These are phyloP conservation scores for Stomatorhinus ivindoensis DNA, from an alignment of 2,113 vertebrate genomes.

Conservation along the genomic window DNA sequence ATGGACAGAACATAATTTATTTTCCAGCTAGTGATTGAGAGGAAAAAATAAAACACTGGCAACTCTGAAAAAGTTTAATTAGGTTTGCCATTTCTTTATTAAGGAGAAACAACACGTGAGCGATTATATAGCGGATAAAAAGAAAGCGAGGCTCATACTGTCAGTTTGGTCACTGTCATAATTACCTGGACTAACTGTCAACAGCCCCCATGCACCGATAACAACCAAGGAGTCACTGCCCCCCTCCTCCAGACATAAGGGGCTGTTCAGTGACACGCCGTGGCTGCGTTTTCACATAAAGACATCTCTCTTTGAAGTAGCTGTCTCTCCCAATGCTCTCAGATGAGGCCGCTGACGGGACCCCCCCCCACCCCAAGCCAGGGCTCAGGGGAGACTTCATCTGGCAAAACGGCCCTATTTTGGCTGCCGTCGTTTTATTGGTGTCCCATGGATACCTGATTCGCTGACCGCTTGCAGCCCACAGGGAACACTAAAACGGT, in stretches of 20 bases:
- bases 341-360: not conserved
- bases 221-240: not conserved
- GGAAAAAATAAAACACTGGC: not conserved
- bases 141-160: too few relatives aligned
- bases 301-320: not conserved
- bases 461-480: conserved; percentile 15
- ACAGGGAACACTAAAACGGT: conserved; percentile 18
- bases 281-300: not conserved
- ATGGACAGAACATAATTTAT: not conserved
- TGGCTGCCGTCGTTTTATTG: not conserved
- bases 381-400: not conserved
- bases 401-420: not conserved
- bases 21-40: not conserved
- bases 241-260: not conserved
- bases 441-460: not conserved
- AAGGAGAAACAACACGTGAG: not conserved
- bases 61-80: not conserved
- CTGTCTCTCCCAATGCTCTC: not conserved
- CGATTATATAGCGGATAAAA: not conserved
- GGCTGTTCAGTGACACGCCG: not conserved
- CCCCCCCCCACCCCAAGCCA: not conserved
- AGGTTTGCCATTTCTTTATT: not conserved
- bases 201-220: not conserved
- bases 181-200: not conserved
- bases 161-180: not conserved